Evolutionary conservation across 2,888 invertebrate genomes (phyloP).

Genomic region (Mycalesis mineus): DNA sequence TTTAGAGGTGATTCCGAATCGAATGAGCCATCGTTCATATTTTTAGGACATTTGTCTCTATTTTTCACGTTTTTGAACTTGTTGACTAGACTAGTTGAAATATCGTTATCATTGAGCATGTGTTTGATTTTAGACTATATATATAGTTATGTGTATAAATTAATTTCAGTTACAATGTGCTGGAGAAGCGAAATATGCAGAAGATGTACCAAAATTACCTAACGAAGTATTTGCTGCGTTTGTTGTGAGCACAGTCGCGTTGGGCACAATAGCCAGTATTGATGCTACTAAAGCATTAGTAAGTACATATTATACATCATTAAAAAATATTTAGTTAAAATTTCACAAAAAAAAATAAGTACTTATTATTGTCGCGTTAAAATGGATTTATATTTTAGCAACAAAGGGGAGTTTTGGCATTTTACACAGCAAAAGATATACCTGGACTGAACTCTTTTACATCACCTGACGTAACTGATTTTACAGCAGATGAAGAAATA

Average conservation of each 20-base stretch:
- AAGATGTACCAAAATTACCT: slow-evolving; percentile 77
- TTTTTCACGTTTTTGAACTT: no score
- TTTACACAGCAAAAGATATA: slow-evolving; percentile 81
- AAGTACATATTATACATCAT: slow-evolving; percentile 26
- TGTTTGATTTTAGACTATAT: no score
- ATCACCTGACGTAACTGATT: slow-evolving; percentile 34
- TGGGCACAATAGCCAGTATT: slow-evolving; percentile 78
- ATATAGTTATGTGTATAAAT: no score
- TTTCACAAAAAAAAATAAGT: no score
- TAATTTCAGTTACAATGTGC: slow-evolving; percentile 47
- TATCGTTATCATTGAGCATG: no score
- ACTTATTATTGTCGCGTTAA: no score
- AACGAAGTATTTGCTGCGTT: slow-evolving; percentile 84
- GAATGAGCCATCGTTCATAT: no score
- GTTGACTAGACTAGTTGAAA: no score
- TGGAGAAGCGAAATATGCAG: slow-evolving; percentile 82
- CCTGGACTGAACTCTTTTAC: slow-evolving; percentile 81
- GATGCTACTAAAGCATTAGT: slow-evolving; percentile 82
- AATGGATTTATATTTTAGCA: slow-evolving; percentile 55
- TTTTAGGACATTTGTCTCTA: no score
- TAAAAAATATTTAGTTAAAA: not conserved
- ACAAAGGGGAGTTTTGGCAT: slow-evolving; percentile 81
- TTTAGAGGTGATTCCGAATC: no score
- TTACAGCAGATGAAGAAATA: slow-evolving; percentile 57
- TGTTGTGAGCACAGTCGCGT: slow-evolving; percentile 73